Base-by-base conservation (phyloP, 2,113 vertebrate genomes). In the Xerus inauris region DNA sequence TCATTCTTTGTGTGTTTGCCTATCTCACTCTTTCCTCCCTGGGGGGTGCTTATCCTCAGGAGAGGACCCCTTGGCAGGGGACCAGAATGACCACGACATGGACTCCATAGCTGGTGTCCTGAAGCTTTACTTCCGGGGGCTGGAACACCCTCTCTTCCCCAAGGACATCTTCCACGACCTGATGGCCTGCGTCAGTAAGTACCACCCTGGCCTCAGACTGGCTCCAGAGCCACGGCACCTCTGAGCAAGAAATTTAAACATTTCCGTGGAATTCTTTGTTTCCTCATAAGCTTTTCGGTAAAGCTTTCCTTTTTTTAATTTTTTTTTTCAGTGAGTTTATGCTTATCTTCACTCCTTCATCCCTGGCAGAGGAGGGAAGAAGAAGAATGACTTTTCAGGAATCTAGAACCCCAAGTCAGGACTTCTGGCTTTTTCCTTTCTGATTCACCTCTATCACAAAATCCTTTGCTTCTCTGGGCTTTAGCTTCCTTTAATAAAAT, bases 71-170 rank as follows among this genome's bases (percentile, higher is more conserved):
- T 97, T 99, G 98, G 99, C 99, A 69, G 99, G 99, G 77, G 99
- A 99, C 98, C 99, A 99, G 98, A 99, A 99, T 6, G 99, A 99
- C 98, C 99, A 99, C 3, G 99, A 99, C 98, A 99, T 99, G 99
- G 99, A 99, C 98, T 99, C 99, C 82, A 99, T 99, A 92, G 99
- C 99, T 45, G 99, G 99, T 1, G 99, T 99, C 54, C 98, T 99
- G 79, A 99, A 99, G 97, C 99, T 99, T 79, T 99, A 99, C 95
- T 99, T 99, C 93, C 98, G 99, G 98, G 99, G 99, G 0, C 87
- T 99, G 97, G 99, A 99, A 91, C 99, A 99, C 14, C 99, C 99
- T 12, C 99, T 99, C 49, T 99, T 99, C 98, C 99, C 99, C 24
- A 99, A 99, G 98, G 99, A 99, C 98, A 99, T 99, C 98, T 99